Conservation (phyloP, 1,140 invertebrate genomes). For the Caerostris darwini region DNA sequence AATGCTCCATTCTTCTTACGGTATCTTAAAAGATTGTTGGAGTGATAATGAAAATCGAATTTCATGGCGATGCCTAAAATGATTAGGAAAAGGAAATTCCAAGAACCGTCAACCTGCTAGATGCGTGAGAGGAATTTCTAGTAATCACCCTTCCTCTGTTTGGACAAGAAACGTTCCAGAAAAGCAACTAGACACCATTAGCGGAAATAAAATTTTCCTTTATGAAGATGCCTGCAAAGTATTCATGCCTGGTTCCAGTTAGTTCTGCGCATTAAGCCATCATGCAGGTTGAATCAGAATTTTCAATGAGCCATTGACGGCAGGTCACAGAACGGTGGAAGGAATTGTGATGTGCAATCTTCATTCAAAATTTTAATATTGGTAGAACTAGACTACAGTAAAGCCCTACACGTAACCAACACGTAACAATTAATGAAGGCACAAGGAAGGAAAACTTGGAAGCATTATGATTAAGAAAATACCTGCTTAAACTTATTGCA, state of each 20-base stretch:
- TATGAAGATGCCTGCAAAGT: constrained; percentile 25
- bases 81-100: constrained; percentile 75
- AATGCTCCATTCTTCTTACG: constrained; percentile 16
- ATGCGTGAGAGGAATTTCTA: constrained; percentile 62
- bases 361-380: constrained; percentile 67
- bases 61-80: constrained; percentile 48
- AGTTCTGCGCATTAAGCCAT: constrained; percentile 67
- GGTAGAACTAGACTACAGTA: constrained; percentile 11
- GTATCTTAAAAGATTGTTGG: constrained; percentile 13
- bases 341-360: constrained; percentile 9
- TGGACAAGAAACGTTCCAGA: constrained; percentile 55
- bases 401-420: not conserved
- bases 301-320: constrained; percentile 60
- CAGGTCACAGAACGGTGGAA: not conserved
- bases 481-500: not conserved
- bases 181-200: constrained; percentile 63
- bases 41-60: constrained; percentile 67
- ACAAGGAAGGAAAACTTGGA: not conserved
- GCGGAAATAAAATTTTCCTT: constrained; percentile 70
- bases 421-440: constrained; percentile 61
- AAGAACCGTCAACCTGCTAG: constrained; percentile 48
- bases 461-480: constrained; percentile 46
- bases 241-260: constrained; percentile 29
- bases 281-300: constrained; percentile 66
- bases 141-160: constrained; percentile 37